Evolutionary conservation across 2,888 invertebrate genomes (phyloP), one percentile per base, ranked within the genome.

Genomic region (Cataglyphis cursor): DNA sequence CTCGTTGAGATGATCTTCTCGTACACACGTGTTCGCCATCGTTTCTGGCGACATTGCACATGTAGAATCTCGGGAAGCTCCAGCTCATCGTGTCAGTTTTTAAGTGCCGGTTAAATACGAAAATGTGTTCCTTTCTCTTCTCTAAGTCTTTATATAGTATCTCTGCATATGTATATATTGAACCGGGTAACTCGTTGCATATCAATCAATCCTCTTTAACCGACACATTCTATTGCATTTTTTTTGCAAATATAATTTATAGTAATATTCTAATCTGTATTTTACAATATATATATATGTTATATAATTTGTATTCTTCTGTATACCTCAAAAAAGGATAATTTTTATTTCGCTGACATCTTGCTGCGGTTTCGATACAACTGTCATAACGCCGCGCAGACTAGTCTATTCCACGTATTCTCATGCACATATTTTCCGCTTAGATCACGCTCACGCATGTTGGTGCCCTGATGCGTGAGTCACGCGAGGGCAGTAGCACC

Each of bases 61-160:
- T 48, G 72, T 76, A 68, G 81, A 81, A 68, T 84, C 81, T 74
- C 82, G 64, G 83, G 73, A 89, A 84, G 82, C 80, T 81, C 62
- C 62, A 68, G 84, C 87, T 80, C 81, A 72, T 80, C 75, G 89
- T n/a, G 82, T 61, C 31, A 28, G 48, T 18, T 51, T 51, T 83
- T 66, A 65, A 78, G 41, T 68, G 41, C 38, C 62, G 62, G 41
- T 62, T 62, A 62, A 82, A 48, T 54, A 64, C 62, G 48, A 70
- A 82, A 48, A 72, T 48, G 48, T 38, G 12, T 72, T 72, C 72
- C 62, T 64, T 81, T 72, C 54, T 51, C 48, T n/a, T n/a, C 48
- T 18, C 48, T 18, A 21, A 38, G 51, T 12, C 48, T 35, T 51
- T 31, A 4, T 38, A 44, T 15, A n/a, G 15, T 18, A 44, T 44